phyloP scores from a whole-genome alignment of 1,140 invertebrate genomes.

The Forficula auricularia region DNA sequence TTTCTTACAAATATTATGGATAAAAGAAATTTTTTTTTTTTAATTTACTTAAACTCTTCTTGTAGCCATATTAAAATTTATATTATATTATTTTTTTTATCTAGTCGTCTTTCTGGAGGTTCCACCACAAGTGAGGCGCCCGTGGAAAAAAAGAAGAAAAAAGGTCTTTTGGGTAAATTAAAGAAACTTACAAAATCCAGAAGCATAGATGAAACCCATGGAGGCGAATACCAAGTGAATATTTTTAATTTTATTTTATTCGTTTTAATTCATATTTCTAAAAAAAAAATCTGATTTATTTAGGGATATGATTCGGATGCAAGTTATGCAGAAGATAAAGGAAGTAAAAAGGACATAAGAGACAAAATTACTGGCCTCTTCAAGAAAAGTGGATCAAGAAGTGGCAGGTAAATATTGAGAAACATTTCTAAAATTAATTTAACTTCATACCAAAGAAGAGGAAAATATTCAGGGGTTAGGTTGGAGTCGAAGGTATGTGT shows the following conservation, averaged over 20 bases:
- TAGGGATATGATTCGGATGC: conserved; percentile 62
- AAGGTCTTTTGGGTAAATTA: conserved; percentile 64
- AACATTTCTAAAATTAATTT: no score
- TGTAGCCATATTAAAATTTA: no score
- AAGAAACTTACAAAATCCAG: conserved; percentile 70
- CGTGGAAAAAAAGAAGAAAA: conserved; percentile 54
- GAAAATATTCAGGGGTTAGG: no score
- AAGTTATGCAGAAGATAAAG: conserved; percentile 38
- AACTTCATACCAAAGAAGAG: conserved; percentile 2
- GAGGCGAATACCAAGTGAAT: neutral
- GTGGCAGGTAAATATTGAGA: conserved; percentile 37
- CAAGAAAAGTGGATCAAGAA: conserved; percentile 44
- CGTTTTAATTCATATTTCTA: conserved; percentile 12
- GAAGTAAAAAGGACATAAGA: conserved; percentile 57
- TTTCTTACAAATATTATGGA: no score
- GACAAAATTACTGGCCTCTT: conserved; percentile 68
- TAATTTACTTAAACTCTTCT: no score
- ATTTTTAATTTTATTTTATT: neutral
- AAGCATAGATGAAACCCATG: conserved; percentile 40
- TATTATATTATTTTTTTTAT: conserved; percentile 16
- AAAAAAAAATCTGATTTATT: conserved; percentile 14
- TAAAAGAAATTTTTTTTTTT: no score
- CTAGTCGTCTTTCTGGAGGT: conserved; percentile 55
- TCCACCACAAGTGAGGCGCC: conserved; percentile 69
- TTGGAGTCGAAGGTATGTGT: no score